A percentile compares a stretch with the other conserved stretches of the same genome.
Evolutionary conservation across 2,113 vertebrate species (phyloP).

Genomic region (Motacilla tschutschensis): DNA sequence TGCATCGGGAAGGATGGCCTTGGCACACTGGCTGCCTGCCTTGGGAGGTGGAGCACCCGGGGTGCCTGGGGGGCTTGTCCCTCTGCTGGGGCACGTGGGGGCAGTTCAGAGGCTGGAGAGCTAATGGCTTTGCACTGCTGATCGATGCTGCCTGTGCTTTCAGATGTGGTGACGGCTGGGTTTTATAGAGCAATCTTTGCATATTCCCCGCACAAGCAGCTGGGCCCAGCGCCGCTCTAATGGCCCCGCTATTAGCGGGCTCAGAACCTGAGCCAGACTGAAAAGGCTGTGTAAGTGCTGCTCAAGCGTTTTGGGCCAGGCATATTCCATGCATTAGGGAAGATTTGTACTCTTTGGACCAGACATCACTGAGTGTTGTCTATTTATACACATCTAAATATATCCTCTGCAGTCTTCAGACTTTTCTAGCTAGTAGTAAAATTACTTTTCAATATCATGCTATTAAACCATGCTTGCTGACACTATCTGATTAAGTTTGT

Average conservation of each 20-base stretch:
- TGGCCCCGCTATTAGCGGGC: slow-evolving; percentile 33
- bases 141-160: slow-evolving; percentile 39
- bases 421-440: slow-evolving; percentile 46
- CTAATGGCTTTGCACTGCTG: slow-evolving; percentile 24
- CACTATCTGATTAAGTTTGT: background rate
- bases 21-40: background rate
- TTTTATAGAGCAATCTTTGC: slow-evolving; percentile 38
- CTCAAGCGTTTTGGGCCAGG: slow-evolving; percentile 4
- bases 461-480: slow-evolving; percentile 20
- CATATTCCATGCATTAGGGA: slow-evolving; percentile 22
- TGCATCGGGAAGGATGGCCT: background rate
- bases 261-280: slow-evolving; percentile 16
- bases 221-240: background rate
- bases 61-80: background rate
- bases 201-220: slow-evolving; percentile 38
- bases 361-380: slow-evolving; percentile 44
- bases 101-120: background rate
- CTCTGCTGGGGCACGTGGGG: background rate
- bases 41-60: background rate
- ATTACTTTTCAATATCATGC: slow-evolving; percentile 14
- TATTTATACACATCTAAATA: slow-evolving; percentile 58
- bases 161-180: slow-evolving; percentile 10
- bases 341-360: slow-evolving; percentile 43
- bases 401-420: slow-evolving; percentile 46
- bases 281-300: slow-evolving; percentile 35